Base-by-base conservation (phyloP, 2,797 vertebrate species). In the Macrochelys suwanniensis region DNA sequence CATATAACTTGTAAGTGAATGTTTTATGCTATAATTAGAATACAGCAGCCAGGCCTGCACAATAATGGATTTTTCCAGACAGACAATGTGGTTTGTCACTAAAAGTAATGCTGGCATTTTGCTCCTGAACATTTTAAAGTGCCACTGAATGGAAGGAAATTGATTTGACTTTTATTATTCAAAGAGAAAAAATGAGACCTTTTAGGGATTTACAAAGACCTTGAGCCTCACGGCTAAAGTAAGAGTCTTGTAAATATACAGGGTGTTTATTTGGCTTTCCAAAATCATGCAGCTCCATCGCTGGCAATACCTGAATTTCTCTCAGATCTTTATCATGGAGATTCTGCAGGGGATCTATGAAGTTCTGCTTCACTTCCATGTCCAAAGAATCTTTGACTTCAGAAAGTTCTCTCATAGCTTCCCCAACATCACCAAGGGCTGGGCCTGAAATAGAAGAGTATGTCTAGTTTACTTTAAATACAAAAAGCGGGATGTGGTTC, bases 301-400 rank as follows among this genome's bases (percentile, higher is more conserved):
- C 19, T 5, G 50, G 1, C 4, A 87, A 57, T 98, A 99, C 99
- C 99, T 99, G 99, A 92, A 99, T 99, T 98, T 99, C 99, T 97
- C 99, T 99, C 74, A 99, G 98, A 94, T 99, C 99, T 98, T 99
- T 99, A 97, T 99, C 99, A 28, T 99, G 98, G 87, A 99, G 99
- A 96, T 99, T 99, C 97, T 99, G 99, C 97, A 99, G 98, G 1
- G 99, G 99, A 94, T 99, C 99, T 21, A 99, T 99, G 96, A 99
- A 99, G 97, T 99, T 99, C 98, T 99, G 99, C 96, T 99, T 99
- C 92, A 99, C 99, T 96, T 99, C 99, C 98, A 99, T 99, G 94
- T 99, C 99, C 96, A 99, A 98, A 83, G 99, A 99, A 47, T 99
- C 99, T 96, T 99, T 99, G 54, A 99, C 99, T 94, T 99, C 99